Percentiles rank a stretch among this genome's conserved stretches.
Evolutionary conservation across 2,113 vertebrate genomes (phyloP).

Genomic region (Sturnira hondurensis): DNA sequence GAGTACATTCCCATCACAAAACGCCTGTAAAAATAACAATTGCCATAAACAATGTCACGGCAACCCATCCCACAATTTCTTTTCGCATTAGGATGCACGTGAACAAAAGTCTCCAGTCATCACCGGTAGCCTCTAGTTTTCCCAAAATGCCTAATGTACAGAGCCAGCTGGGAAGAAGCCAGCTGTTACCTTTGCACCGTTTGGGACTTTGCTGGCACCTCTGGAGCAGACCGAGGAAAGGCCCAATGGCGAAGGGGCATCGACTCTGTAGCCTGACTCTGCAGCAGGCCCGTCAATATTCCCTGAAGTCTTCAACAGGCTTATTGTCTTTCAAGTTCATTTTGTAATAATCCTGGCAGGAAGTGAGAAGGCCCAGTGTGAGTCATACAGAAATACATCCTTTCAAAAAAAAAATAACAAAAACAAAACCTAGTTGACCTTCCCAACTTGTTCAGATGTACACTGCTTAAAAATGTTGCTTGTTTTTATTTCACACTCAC

Average conservation of each 20-base stretch:
- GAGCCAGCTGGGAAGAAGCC: not conserved
- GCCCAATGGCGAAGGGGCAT: not conserved
- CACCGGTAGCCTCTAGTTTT: not conserved
- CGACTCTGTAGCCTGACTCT: not conserved
- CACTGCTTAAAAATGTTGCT: not conserved
- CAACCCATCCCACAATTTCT: not conserved
- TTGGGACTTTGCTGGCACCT: not conserved
- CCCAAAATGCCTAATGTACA: not conserved
- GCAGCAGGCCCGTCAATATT: not conserved
- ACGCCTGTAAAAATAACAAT: not conserved
- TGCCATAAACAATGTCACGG: not conserved
- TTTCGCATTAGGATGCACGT: not conserved
- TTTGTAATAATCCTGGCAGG: constrained; percentile 66
- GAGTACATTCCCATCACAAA: not conserved
- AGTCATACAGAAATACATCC: constrained; percentile 69
- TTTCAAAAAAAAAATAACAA: not conserved
- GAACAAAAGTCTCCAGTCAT: not conserved
- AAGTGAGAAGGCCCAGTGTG: constrained; percentile 66
- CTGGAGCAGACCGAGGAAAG: not conserved
- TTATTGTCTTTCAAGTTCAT: constrained; percentile 59
- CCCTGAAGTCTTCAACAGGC: not conserved
- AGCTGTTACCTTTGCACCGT: no score
- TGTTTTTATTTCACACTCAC: constrained; percentile 30
- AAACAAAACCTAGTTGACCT: constrained; percentile 46
- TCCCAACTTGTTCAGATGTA: constrained; percentile 62